Evolutionary conservation across 2,888 invertebrate species (phyloP), one percentile per base, ranked within the genome.

Genomic region (Seira ritae): DNA sequence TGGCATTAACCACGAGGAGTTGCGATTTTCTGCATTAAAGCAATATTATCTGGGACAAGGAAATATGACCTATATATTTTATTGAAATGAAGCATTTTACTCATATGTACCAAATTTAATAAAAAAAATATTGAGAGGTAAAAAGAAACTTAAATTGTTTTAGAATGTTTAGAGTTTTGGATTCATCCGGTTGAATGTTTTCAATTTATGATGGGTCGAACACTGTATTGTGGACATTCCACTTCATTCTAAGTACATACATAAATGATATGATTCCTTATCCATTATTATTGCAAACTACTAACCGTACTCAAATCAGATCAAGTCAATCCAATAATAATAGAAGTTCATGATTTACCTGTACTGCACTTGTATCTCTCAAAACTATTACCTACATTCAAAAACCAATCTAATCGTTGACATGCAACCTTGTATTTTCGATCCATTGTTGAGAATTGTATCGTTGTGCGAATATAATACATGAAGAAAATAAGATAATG

Each of bases 171-270:
- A 42, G 42, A 42, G 12, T 8, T 60, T 42, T 60, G 60, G 17
- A 60, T 60, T 60, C 60, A 17, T 42, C 12, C 42, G 42, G 42
- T n/a, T n/a, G n/a, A 12, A 42, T 42, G 4, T 12, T 8, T 42
- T 42, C 42, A 60, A 15, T 60, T 3, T 17, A 10, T 6, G n/a
- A 17, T 17, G 60, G 60, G n/a, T 60, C 17, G 60, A n/a, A n/a
- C 31, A 67, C 19, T 15, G 82, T 83, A n/a, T 77, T 77, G 77
- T 83, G 82, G 82, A 83, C 69, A 78, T 62, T 83, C 82, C 82
- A 83, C 82, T 69, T 67, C 70, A 60, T 50, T 72, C 24, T 79
- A 79, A 71, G 79, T 65, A 78, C 67, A 42, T 24, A n/a, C 42
- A 42, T 42, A 42, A 42, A 8, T 42, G 42, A 42, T 42, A 42